Conservation (phyloP, 30 jellyfish, hydroid and myxozoan species). For the Sanderia malayensis region DNA sequence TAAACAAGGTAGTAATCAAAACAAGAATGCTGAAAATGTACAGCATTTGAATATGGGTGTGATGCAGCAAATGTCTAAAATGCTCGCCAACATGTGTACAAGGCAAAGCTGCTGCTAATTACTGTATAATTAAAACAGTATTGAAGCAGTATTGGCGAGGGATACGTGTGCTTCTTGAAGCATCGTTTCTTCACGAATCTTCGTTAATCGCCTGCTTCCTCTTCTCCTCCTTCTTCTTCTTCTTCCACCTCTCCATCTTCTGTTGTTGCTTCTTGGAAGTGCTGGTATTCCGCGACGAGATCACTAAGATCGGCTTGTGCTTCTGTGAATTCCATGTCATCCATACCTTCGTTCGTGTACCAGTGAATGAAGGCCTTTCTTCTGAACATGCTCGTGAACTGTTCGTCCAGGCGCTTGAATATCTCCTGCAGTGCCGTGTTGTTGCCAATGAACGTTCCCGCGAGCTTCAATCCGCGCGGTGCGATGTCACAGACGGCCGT, state of each 20-base stretch:
- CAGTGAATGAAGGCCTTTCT: constrained; percentile 99
- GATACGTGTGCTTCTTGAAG: too few species aligned
- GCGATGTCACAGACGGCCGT: constrained; percentile 99
- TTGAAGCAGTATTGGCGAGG: too few species aligned
- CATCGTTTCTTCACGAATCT: too few species aligned
- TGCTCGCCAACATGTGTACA: too few species aligned
- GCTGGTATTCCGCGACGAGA: constrained; percentile 96
- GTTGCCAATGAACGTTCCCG: constrained; percentile 98
- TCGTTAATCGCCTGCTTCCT: constrained; percentile 1
- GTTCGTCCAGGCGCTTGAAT: constrained; percentile 97
- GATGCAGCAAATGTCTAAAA: too few species aligned
- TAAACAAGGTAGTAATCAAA: too few species aligned
- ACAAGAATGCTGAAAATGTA: too few species aligned
- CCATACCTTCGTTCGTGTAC: constrained; percentile 99
- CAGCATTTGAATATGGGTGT: too few species aligned
- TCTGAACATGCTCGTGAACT: constrained; percentile 98
- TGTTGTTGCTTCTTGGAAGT: constrained; percentile 97
- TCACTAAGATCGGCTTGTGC: constrained; percentile 98
- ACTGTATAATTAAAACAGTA: too few species aligned
- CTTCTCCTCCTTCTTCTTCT: constrained; percentile 89
- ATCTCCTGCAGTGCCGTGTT: constrained; percentile 98
- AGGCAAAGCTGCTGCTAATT: too few species aligned
- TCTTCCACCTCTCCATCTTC: constrained; percentile 97
- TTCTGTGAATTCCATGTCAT: constrained; percentile 99
- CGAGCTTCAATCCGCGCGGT: constrained; percentile 96